phyloP scores from a whole-genome alignment of 1,140 invertebrate genomes.

The Drosophila subpulchrella region DNA sequence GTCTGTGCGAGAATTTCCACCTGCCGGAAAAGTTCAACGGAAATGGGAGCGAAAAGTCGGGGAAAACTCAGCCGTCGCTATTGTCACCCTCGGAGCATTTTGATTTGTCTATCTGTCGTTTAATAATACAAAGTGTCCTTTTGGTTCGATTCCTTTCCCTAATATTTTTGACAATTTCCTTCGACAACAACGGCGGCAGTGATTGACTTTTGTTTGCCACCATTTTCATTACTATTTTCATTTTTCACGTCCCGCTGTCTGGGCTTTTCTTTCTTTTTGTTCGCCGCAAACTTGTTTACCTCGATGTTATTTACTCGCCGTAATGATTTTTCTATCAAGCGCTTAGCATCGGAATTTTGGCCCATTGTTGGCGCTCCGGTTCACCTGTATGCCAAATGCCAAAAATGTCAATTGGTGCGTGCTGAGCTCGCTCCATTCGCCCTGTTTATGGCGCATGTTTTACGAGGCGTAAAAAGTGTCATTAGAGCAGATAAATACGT shows the following conservation, averaged over 20 bases:
- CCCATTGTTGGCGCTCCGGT: slow-evolving; percentile 23
- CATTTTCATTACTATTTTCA: slow-evolving; percentile 74
- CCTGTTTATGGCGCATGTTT: slow-evolving; percentile 56
- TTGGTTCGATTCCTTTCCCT: slow-evolving; percentile 24
- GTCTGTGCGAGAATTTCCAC: slow-evolving; percentile 26
- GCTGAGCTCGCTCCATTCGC: slow-evolving; percentile 18
- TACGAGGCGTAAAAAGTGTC: slow-evolving; percentile 68
- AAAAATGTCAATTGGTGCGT: slow-evolving; percentile 52
- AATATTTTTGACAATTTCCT: slow-evolving; percentile 59
- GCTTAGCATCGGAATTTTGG: slow-evolving; percentile 40
- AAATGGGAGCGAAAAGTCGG: slow-evolving; percentile 35
- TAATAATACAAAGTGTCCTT: slow-evolving; percentile 71
- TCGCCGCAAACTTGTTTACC: slow-evolving; percentile 57
- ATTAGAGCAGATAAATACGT: slow-evolving; percentile 56
- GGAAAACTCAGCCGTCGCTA: slow-evolving; percentile 43
- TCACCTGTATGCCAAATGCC: slow-evolving; percentile 50
- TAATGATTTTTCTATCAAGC: slow-evolving; percentile 63
- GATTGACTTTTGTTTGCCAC: slow-evolving; percentile 66
- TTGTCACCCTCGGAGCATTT: slow-evolving; percentile 55
- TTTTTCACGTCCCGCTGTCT: slow-evolving; percentile 52
- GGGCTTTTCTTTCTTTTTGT: neutral
- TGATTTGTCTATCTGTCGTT: slow-evolving; percentile 64
- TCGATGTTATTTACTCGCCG: slow-evolving; percentile 53
- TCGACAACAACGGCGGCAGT: slow-evolving; percentile 41
- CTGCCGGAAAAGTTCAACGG: slow-evolving; percentile 29